Evolutionary conservation across 2,888 invertebrate genomes (phyloP).

Genomic region (Bimastos eiseni): DNA sequence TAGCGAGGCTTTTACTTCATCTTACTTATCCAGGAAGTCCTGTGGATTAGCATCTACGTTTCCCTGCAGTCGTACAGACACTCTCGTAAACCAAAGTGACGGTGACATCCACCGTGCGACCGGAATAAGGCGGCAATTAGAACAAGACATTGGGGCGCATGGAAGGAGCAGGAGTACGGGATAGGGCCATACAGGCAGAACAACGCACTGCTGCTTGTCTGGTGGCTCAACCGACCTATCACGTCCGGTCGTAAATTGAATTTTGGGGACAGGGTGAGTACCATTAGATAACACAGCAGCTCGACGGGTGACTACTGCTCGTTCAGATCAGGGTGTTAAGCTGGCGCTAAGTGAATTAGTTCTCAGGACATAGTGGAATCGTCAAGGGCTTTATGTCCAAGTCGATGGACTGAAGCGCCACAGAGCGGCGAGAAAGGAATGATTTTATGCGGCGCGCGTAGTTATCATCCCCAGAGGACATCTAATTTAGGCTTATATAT

Average conservation of each 20-base stretch:
- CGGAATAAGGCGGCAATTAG: background rate
- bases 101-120: background rate
- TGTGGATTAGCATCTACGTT: background rate
- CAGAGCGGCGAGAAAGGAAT: background rate
- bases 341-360: slow-evolving; percentile 13
- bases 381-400: slow-evolving; percentile 13
- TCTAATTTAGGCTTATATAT: no score
- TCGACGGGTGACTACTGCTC: background rate
- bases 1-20: background rate
- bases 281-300: background rate
- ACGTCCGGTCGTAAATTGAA: background rate
- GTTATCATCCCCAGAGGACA: background rate
- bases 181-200: background rate
- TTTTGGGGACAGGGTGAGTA: background rate
- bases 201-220: background rate
- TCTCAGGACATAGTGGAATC: background rate
- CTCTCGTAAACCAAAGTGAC: background rate
- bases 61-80: no score
- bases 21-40: background rate
- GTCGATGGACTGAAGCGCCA: background rate
- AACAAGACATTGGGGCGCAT: background rate
- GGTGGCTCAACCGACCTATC: background rate
- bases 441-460: background rate
- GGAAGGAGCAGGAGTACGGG: background rate
- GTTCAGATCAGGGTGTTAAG: background rate